Evolutionary conservation across 2,113 vertebrate species (phyloP), one percentile per base, ranked within the genome.

Genomic region (Petromus typicus): DNA sequence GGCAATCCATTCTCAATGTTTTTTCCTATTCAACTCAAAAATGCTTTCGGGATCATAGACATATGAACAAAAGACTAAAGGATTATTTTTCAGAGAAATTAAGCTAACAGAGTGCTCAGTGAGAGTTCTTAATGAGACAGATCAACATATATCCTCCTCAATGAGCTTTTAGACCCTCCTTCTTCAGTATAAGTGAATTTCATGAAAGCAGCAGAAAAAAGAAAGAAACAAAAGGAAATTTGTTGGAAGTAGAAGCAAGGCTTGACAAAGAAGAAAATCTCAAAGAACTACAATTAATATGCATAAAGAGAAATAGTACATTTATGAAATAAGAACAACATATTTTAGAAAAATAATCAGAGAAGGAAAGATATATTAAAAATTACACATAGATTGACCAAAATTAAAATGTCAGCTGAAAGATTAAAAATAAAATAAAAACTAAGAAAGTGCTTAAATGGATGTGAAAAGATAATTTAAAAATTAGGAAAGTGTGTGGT

Each of bases 291-390:
- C 75, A 93, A 54, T 94, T 94, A 92, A 83, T 48, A 59, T 76
- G 2, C 22, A 93, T 67, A 86, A 71, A 32, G 57, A 23, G 82
- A 95, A 85, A 84, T 56, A 85, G 37, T 71, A 67, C 2, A 59
- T 48, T 32, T 12, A 78, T 93, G 78, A 96, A 32, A 93, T 84
- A 86, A 92, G 34, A 67, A 2, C 27, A 87, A 45, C 4, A 59
- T 57, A 79, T 85, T 89, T 94, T 90, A 56, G 43, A 82, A 86
- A 5, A 92, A 61, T 76, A 79, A 84, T 75, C 34, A 93, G 8
- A 69, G 43, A 91, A 37, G n/a, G 43, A 89, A 83, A 63, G 25
- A 87, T 17, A 20, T 80, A 25, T 67, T 86, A 80, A 37, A 95
- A 57, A 75, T 73, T 73, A 90, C 7, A 48, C 4, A 63, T 40